Evolutionary conservation across 1,140 invertebrate species (phyloP).

Genomic region (Heliothis virescens): DNA sequence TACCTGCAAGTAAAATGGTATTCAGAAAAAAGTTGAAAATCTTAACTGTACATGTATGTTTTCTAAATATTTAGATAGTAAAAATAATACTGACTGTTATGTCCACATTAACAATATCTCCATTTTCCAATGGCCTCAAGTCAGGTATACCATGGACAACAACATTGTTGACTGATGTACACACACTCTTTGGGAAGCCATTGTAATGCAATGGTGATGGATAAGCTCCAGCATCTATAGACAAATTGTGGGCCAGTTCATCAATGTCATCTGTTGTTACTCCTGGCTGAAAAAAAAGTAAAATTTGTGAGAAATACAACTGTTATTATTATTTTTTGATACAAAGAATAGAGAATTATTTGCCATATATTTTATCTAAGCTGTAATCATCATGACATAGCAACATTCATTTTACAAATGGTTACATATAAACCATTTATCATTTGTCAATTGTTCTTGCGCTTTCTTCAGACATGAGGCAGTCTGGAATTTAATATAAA

Average conservation of each 20-base stretch:
- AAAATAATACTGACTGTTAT: slow-evolving; percentile 90
- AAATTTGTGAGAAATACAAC: slow-evolving; percentile 24
- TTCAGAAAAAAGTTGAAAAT: slow-evolving; percentile 22
- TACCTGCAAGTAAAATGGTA: slow-evolving; percentile 88
- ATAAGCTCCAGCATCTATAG: slow-evolving; percentile 92
- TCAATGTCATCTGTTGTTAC: slow-evolving; percentile 96
- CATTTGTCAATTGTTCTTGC: no score
- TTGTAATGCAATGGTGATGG: slow-evolving; percentile 96
- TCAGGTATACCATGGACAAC: slow-evolving; percentile 98
- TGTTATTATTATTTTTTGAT: background rate
- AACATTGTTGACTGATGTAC: slow-evolving; percentile 98
- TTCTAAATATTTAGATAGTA: background rate
- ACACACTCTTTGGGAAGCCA: slow-evolving; percentile 97
- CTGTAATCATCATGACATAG: no score
- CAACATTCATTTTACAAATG: no score
- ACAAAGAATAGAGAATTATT: background rate
- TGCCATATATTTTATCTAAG: no score
- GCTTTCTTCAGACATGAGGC: no score
- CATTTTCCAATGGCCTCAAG: slow-evolving; percentile 91
- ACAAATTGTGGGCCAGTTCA: slow-evolving; percentile 90
- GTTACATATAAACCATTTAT: no score
- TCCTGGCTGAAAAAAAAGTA: slow-evolving; percentile 89
- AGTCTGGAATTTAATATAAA: no score
- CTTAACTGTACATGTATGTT: background rate
- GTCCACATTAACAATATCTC: slow-evolving; percentile 97